Percentiles rank a stretch among this genome's conserved stretches.
Evolutionary conservation across 2,797 vertebrate species (phyloP).

Genomic region (Babyrousa celebensis): DNA sequence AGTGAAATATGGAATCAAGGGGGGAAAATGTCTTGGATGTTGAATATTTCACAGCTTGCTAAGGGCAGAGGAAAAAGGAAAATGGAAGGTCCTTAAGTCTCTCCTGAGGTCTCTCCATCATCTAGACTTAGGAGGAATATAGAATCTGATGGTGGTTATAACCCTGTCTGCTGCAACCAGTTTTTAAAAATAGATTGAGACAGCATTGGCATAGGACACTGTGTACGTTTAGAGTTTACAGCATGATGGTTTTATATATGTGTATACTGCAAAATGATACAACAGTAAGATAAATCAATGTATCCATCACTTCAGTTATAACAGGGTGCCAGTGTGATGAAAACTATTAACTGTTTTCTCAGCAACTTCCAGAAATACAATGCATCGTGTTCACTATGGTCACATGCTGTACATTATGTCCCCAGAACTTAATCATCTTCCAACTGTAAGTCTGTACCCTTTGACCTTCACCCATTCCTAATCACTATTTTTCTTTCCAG

Average conservation of each 20-base stretch:
- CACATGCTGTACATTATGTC: rapidly evolving
- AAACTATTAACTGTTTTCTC: neutral
- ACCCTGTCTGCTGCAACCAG: too few species aligned
- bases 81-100: neutral
- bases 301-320: too few species aligned
- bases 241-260: rapidly evolving
- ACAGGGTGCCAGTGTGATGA: neutral
- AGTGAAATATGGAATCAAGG: neutral
- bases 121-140: rapidly evolving
- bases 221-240: neutral
- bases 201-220: neutral
- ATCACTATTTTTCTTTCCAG: neutral
- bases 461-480: neutral
- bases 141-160: rapidly evolving
- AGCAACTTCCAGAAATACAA: neutral
- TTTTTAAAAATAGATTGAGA: neutral
- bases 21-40: rapidly evolving
- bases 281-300: rapidly evolving
- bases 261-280: too few species aligned
- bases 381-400: too few species aligned
- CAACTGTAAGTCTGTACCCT: neutral
- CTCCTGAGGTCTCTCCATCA: neutral
- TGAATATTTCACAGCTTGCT: neutral
- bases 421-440: neutral
- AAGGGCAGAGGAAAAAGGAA: neutral